These are phyloP conservation scores for Oplegnathus fasciatus DNA, from an alignment of 2,113 vertebrate species.

Conservation along the genomic window DNA sequence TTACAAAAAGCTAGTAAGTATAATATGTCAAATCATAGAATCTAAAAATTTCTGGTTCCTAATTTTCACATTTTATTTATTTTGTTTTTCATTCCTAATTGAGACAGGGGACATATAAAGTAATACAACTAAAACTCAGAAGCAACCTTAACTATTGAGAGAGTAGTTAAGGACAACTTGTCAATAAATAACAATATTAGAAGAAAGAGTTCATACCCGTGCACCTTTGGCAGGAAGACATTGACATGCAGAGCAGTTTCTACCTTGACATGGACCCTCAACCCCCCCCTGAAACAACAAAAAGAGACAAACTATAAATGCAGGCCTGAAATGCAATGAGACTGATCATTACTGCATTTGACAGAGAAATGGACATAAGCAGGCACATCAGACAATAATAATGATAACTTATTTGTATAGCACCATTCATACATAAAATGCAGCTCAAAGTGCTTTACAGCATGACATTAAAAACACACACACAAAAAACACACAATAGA, in stretches of 20 bases:
- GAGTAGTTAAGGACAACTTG: background rate
- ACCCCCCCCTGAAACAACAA: conserved; percentile 53
- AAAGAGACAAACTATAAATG: background rate
- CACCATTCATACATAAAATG: too few species aligned
- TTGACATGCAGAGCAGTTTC: conserved; percentile 68
- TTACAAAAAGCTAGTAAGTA: background rate
- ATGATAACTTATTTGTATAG: too few species aligned
- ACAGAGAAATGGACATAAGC: too few species aligned
- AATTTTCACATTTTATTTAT: background rate
- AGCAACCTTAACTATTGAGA: background rate
- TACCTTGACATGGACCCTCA: conserved; percentile 62
- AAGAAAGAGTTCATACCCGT: conserved; percentile 52
- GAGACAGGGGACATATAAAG: background rate
- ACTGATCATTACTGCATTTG: background rate
- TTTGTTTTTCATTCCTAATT: background rate
- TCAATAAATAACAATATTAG: background rate
- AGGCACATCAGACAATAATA: too few species aligned
- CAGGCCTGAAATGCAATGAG: background rate
- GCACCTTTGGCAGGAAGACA: conserved; percentile 75
- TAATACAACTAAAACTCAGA: background rate
- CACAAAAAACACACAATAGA: too few species aligned
- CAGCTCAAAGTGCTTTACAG: too few species aligned
- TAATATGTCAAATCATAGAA: background rate
- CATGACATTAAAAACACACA: too few species aligned
- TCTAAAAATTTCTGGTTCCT: background rate